phyloP scores from a whole-genome alignment of 1,140 invertebrate species.

The Gerris buenoi region DNA sequence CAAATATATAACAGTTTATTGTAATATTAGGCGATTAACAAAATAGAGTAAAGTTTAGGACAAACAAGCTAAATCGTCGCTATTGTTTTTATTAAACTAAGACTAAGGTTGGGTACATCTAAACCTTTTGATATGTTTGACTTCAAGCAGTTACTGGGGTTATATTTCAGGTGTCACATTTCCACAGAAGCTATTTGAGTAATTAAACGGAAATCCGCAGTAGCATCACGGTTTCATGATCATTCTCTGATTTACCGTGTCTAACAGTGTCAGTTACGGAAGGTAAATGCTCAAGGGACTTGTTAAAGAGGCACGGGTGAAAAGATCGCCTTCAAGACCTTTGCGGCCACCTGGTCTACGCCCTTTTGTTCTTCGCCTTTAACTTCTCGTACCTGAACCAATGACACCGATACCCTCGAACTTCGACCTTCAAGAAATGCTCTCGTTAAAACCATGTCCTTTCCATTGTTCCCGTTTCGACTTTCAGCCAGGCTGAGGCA shows the following conservation, averaged over 20 bases:
- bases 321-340: not conserved
- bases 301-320: not conserved
- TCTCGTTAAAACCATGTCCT: not conserved
- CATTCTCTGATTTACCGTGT: not conserved
- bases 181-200: too few species aligned
- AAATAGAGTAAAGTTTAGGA: too few species aligned
- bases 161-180: too few species aligned
- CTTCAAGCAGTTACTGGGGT: too few species aligned
- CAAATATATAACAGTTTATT: too few species aligned
- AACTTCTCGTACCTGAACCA: not conserved
- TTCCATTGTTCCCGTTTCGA: too few species aligned
- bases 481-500: too few species aligned
- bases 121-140: too few species aligned
- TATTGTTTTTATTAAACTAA: too few species aligned
- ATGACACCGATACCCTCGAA: not conserved
- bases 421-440: not conserved
- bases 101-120: too few species aligned
- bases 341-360: not conserved
- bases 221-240: not conserved
- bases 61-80: too few species aligned
- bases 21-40: too few species aligned
- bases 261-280: not conserved
- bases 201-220: not conserved
- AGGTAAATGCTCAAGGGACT: not conserved
- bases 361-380: not conserved